Base-by-base conservation (phyloP, 1,140 invertebrate species). In the Colletes gigas region DNA sequence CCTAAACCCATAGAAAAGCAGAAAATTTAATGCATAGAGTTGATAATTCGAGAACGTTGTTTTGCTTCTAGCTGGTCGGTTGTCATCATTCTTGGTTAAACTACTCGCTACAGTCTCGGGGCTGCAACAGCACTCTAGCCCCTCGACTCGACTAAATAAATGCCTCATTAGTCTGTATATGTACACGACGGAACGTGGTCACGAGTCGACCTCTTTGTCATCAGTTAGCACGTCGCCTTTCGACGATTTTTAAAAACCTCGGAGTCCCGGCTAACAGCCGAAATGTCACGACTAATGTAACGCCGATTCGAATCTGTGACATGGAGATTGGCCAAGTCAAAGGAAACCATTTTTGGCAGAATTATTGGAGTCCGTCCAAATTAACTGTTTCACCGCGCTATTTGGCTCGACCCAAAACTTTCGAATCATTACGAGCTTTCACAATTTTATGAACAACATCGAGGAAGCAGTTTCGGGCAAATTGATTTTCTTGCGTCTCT, bases 331-430 rank as follows among this genome's bases (percentile, higher is more conserved):
- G 78, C 72, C 72, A 80, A 75, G 19, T 70, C 41, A 7, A 41
- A 66, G 21, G 54, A 6, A 41, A 67, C 54, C 47, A 67, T 75
- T 67, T 80, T 75, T 67, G 60, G 60, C 52, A 57, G 41, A 79
- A 73, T 73, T 73, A 73, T 79, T 79, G 70, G 77, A 79, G 12
- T 17, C n/a, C 70, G 17, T 79, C 77, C 77, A 79, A 65, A 79
- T 73, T 79, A 66, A 73, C 60, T 73, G 57, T 59, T 66, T 73
- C 50, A 21, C 44, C 41, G 50, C 47, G 12, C 68, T 8, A 39
- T 39, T 65, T 65, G 69, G 41, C 39, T 21, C 10, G 39, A n/a
- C 21, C 21, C 52, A 52, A 17, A 47, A 66, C 69, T 30, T 41
- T 41, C 60, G 14, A 41, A 63, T 41, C 10, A 12, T 50, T 50